Evolutionary conservation across 2,888 invertebrate genomes (phyloP).

Genomic region (Seira ritae): DNA sequence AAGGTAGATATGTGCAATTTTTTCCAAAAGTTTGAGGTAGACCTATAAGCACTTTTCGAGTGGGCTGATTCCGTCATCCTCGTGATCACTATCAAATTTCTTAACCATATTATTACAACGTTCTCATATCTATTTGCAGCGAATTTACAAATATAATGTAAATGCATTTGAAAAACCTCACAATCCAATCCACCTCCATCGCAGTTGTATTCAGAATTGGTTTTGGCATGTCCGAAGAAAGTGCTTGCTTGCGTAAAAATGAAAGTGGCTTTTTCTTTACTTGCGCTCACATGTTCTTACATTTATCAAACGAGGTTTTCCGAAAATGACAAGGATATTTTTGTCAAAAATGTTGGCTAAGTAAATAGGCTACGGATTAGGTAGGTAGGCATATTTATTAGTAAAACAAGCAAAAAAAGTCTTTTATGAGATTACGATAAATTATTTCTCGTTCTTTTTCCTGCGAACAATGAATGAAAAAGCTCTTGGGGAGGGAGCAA

Average conservation of each 20-base stretch:
- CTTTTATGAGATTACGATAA: background rate
- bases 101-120: conserved; percentile 12
- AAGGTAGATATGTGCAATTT: background rate
- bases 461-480: background rate
- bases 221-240: background rate
- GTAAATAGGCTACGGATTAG: conserved; percentile 15
- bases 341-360: background rate
- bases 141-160: background rate
- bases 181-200: background rate
- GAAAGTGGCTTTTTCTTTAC: background rate
- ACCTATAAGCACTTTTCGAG: conserved; percentile 7
- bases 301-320: conserved; percentile 19
- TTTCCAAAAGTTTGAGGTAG: background rate
- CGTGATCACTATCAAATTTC: conserved; percentile 20
- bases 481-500: conserved; percentile 19
- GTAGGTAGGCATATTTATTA: background rate
- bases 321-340: conserved; percentile 9
- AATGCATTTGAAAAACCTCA: background rate
- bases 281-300: conserved; percentile 13
- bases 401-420: background rate
- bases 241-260: background rate
- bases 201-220: background rate
- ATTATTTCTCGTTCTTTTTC: too few relatives aligned
- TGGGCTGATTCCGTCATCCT: conserved; percentile 49
- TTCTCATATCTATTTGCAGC: background rate